These are phyloP conservation scores for Zosterops hypoxanthus DNA, from an alignment of 2,113 vertebrate species.

Conservation along the genomic window DNA sequence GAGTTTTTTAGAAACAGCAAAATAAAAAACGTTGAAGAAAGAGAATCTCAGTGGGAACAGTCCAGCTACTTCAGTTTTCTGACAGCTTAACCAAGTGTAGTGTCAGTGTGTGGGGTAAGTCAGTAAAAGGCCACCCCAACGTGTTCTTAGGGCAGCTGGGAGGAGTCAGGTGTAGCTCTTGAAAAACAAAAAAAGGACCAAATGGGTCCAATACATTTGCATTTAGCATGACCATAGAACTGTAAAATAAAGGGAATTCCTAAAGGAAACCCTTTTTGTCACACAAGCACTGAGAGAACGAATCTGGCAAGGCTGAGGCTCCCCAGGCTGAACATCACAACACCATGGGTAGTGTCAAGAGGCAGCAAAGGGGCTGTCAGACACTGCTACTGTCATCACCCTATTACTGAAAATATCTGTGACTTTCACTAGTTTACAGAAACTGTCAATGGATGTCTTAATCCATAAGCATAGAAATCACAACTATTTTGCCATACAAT, in stretches of 20 bases:
- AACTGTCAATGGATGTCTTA: slow-evolving; percentile 9
- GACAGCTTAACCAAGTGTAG: not conserved
- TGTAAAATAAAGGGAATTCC: not conserved
- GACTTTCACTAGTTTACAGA: not conserved
- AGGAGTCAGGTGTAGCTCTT: not conserved
- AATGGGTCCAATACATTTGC: not conserved
- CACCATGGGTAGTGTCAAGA: not conserved
- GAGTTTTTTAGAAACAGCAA: not conserved
- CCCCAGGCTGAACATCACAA: not conserved
- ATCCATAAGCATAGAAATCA: not conserved
- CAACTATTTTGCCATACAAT: not conserved
- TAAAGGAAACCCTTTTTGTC: not conserved
- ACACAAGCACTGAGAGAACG: not conserved
- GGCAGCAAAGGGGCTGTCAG: not conserved
- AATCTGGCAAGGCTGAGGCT: not conserved
- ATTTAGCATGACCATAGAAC: not conserved
- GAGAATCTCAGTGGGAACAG: not conserved
- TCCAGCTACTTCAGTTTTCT: not conserved
- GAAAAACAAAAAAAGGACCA: not conserved
- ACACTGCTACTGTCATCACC: not conserved
- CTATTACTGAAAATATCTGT: not conserved
- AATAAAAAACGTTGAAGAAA: not conserved
- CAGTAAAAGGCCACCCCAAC: not conserved
- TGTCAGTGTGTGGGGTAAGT: not conserved
- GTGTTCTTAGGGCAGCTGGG: not conserved